These are phyloP conservation scores for Lumbricus terrestris DNA, from an alignment of 2,888 invertebrate species.

Conservation along the genomic window DNA sequence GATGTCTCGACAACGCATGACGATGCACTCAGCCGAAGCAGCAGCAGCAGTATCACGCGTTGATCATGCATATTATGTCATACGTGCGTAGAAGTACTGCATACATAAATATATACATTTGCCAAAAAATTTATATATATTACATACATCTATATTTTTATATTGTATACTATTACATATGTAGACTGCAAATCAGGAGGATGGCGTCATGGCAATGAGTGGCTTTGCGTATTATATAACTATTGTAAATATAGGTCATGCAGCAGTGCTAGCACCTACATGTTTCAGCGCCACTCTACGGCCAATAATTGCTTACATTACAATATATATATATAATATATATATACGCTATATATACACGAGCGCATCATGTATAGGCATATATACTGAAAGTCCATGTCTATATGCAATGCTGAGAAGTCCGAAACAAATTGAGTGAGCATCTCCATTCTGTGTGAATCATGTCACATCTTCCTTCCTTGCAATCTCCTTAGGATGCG, in stretches of 20 bases:
- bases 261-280: no score
- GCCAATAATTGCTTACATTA: no score
- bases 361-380: no score
- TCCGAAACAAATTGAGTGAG: not conserved
- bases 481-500: not conserved
- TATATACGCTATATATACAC: no score
- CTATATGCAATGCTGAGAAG: no score
- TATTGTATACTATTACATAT: not conserved
- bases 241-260: not conserved
- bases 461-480: not conserved
- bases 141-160: no score
- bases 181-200: not conserved
- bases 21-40: conserved; percentile 11
- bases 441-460: not conserved
- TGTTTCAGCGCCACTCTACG: no score
- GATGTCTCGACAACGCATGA: conserved; percentile 14
- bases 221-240: not conserved
- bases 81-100: no score
- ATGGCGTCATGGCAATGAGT: no score
- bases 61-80: not conserved
- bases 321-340: no score
- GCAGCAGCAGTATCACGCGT: conserved; percentile 3
- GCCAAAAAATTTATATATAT: no score
- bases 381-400: no score
- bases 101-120: not conserved